Conservation (phyloP, 53 echinoderm and acorn worm genomes). For the Echinometra lucunter region DNA sequence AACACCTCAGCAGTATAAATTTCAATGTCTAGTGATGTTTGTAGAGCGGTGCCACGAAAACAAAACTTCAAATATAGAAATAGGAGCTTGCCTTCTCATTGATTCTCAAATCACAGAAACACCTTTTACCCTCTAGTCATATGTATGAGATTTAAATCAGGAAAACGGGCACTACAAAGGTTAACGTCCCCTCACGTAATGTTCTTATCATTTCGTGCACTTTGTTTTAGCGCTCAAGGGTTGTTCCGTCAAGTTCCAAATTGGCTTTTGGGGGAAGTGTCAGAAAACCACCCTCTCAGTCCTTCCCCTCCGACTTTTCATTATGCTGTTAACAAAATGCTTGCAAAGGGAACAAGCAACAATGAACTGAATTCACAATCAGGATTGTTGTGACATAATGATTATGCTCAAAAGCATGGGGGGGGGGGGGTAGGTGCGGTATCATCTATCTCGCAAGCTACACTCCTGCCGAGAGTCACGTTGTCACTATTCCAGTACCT, state of each 20-base stretch:
- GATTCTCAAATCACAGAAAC: not conserved
- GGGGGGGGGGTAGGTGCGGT: not conserved
- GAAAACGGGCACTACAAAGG: not conserved
- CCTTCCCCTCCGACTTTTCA: not conserved
- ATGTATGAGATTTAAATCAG: not conserved
- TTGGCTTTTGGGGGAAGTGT: not conserved
- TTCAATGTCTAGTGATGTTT: not conserved
- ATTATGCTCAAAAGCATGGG: not conserved
- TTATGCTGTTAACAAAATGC: not conserved
- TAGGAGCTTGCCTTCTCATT: not conserved
- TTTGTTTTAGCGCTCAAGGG: not conserved
- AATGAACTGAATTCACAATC: not conserved
- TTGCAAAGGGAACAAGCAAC: not conserved
- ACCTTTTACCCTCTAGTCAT: constrained; percentile 35
- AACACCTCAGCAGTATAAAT: too few species aligned
- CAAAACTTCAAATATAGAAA: not conserved
- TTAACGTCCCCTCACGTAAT: not conserved
- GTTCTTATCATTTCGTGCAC: not conserved
- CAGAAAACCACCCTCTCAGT: too few species aligned
- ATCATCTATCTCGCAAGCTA: not conserved
- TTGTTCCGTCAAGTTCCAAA: not conserved
- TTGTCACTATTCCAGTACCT: not conserved
- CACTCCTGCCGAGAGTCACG: not conserved
- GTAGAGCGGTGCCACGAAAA: not conserved
- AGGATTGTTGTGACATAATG: not conserved